A percentile compares a stretch with the other conserved stretches of the same genome.
phyloP scores from a whole-genome alignment of 2,888 invertebrate species.

The Drosophila antonietae region DNA sequence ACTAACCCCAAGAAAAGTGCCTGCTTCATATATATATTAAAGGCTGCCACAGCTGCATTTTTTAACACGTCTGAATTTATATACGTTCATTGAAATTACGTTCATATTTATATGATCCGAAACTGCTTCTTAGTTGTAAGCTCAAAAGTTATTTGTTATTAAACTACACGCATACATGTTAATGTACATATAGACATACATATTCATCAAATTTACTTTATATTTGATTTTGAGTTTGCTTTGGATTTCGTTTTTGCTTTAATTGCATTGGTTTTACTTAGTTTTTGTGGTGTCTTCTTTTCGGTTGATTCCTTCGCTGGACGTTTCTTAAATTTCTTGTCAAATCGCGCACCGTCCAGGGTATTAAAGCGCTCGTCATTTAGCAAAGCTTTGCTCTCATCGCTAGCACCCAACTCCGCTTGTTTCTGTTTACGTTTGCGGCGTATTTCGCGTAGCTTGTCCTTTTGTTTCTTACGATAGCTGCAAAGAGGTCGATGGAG shows the following conservation, averaged over 20 bases:
- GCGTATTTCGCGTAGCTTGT: constrained; percentile 81
- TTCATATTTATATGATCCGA: constrained; percentile 57
- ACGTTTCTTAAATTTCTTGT: constrained; percentile 64
- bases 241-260: constrained; percentile 26
- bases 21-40: constrained; percentile 33
- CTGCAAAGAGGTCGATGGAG: constrained; percentile 41
- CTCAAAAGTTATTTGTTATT: constrained; percentile 64
- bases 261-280: not conserved
- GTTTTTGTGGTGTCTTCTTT: constrained; percentile 7
- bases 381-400: constrained; percentile 61
- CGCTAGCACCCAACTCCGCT: constrained; percentile 36
- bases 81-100: constrained; percentile 43
- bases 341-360: constrained; percentile 75
- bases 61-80: constrained; percentile 47
- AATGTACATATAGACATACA: constrained; percentile 18
- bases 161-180: constrained; percentile 19
- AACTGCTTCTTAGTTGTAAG: constrained; percentile 70
- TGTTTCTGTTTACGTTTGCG: constrained; percentile 75
- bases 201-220: constrained; percentile 1
- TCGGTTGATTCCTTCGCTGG: not conserved
- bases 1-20: constrained; percentile 30
- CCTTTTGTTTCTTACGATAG: constrained; percentile 82
- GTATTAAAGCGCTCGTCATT: constrained; percentile 83
- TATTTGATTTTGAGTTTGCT: constrained; percentile 28
- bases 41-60: constrained; percentile 45